Conservation (phyloP, 2,888 invertebrate species). For the Incurvaria masculella region DNA sequence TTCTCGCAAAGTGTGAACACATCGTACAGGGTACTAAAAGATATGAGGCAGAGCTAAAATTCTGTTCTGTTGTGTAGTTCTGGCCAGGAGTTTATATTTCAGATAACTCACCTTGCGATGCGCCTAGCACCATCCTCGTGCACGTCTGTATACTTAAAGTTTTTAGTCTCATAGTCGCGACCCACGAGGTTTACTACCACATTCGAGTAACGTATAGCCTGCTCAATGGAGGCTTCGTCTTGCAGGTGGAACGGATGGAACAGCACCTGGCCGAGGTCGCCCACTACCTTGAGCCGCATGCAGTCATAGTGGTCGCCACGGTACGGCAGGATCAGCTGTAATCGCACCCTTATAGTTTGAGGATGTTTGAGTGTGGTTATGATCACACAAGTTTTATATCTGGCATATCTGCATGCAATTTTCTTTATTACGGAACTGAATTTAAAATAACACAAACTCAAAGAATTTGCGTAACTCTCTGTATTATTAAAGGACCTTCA, state of each 20-base stretch:
- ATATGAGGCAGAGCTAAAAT: no score
- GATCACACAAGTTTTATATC: no score
- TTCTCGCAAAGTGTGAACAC: no score
- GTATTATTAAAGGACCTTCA: no score
- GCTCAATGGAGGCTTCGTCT: conserved; percentile 83
- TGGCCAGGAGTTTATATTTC: background rate
- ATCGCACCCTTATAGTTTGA: no score
- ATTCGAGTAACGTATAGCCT: conserved; percentile 90
- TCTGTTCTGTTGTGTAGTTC: no score
- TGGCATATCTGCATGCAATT: no score
- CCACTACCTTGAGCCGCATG: conserved; percentile 74
- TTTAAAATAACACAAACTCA: no score
- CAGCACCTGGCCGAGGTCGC: conserved; percentile 94
- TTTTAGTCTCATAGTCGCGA: conserved; percentile 87
- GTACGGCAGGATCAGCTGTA: conserved; percentile 88
- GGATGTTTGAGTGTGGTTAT: no score
- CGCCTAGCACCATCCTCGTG: conserved; percentile 80
- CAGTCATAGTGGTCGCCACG: conserved; percentile 82
- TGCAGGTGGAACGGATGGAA: conserved; percentile 81
- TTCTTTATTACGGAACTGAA: no score
- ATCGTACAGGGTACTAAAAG: no score
- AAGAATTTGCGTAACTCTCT: no score
- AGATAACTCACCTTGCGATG: conserved; percentile 64
- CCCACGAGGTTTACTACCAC: conserved; percentile 96
- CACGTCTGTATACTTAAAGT: conserved; percentile 83